Conservation (phyloP, 2,797 vertebrate species). For the Hemibagrus guttatus region DNA sequence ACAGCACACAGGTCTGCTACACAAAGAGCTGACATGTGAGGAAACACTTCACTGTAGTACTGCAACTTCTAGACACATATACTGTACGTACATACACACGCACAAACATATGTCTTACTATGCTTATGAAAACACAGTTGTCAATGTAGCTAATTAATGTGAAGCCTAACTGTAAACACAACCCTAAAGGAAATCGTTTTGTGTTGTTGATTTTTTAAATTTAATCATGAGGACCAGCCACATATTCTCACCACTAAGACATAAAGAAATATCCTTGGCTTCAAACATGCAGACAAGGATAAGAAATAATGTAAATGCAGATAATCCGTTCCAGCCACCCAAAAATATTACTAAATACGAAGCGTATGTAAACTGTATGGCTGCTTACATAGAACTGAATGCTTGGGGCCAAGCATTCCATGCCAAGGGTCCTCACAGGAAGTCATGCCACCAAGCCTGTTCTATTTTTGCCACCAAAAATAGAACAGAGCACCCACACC, state of each 20-base stretch:
- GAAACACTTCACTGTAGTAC: neutral
- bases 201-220: neutral
- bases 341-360: no score
- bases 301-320: no score
- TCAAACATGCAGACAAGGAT: no score
- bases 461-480: no score
- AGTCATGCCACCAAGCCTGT: no score
- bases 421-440: no score
- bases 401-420: no score
- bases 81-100: neutral
- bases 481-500: no score
- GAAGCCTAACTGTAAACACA: neutral
- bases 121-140: neutral
- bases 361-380: no score
- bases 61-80: neutral
- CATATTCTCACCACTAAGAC: neutral
- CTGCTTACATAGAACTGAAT: no score
- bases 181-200: neutral
- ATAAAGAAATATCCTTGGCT: neutral
- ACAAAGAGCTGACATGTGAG: conserved; percentile 16
- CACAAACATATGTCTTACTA: neutral
- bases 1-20: neutral
- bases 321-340: no score
- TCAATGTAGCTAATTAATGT: neutral
- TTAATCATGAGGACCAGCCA: neutral